A percentile compares a stretch with the other conserved stretches of the same genome.
These are phyloP conservation scores for Lissonota sp. DNA, from an alignment of 2,888 invertebrate genomes.

Conservation along the genomic window DNA sequence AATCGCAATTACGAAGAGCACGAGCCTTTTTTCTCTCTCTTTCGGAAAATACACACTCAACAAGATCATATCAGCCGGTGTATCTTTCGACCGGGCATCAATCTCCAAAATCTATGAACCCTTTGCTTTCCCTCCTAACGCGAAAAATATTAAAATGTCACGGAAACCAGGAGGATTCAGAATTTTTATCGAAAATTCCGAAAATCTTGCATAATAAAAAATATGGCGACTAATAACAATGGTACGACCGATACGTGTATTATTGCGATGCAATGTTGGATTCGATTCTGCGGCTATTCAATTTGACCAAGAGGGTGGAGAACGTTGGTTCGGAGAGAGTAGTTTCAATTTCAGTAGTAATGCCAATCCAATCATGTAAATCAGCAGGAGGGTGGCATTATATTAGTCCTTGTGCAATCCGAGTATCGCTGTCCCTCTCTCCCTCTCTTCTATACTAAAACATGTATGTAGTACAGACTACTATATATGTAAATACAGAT, in stretches of 20 bases:
- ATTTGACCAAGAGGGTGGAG: constrained; percentile 47
- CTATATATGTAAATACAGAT: too few relatives aligned
- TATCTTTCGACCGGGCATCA: background rate
- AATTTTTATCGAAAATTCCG: background rate
- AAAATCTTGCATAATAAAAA: background rate
- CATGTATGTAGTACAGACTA: constrained; percentile 19
- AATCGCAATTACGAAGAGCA: constrained; percentile 66
- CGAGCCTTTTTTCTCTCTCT: constrained; percentile 34
- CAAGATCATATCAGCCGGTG: constrained; percentile 29
- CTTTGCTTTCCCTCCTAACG: background rate
- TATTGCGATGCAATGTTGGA: constrained; percentile 70
- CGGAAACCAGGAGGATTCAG: background rate
- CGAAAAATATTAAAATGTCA: background rate
- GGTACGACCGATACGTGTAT: constrained; percentile 23
- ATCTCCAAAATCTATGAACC: constrained; percentile 15
- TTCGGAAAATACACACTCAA: constrained; percentile 15
- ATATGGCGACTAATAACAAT: constrained; percentile 1
- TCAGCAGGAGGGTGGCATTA: constrained; percentile 80
- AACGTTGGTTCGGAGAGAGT: constrained; percentile 42
- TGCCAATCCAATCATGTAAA: constrained; percentile 84
- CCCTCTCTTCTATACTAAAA: constrained; percentile 38
- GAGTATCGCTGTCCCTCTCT: constrained; percentile 57
- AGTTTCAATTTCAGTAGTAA: constrained; percentile 82
- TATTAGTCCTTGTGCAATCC: constrained; percentile 79
- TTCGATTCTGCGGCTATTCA: constrained; percentile 80